Percentiles rank a stretch among this genome's conserved stretches.
Conservation (phyloP, 2,888 invertebrate species). For the Caenorhabditis parvicauda region DNA sequence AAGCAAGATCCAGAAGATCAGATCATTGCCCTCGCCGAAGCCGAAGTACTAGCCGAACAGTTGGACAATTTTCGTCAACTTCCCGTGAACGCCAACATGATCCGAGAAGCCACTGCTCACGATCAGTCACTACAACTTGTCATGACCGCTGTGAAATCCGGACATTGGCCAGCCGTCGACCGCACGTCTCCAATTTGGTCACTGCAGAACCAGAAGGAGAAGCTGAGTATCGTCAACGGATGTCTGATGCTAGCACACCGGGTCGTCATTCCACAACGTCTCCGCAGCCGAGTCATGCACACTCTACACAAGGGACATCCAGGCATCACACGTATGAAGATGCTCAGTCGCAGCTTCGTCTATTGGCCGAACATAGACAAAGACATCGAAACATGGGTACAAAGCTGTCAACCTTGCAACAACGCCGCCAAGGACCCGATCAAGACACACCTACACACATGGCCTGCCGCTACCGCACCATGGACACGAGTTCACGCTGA, state of each 20-base stretch:
- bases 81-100: slow-evolving; percentile 4
- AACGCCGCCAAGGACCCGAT: slow-evolving; percentile 26
- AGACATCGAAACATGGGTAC: slow-evolving; percentile 32
- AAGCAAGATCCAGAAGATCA: slow-evolving; percentile 17
- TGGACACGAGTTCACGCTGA: slow-evolving; percentile 65
- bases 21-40: slow-evolving; percentile 12
- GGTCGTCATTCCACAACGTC: slow-evolving; percentile 44
- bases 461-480: slow-evolving; percentile 49
- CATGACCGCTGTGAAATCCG: background rate
- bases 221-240: slow-evolving; percentile 4
- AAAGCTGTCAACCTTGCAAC: slow-evolving; percentile 36
- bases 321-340: slow-evolving; percentile 53
- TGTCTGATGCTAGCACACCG: slow-evolving; percentile 24
- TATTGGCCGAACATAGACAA: slow-evolving; percentile 54
- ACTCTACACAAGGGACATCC: slow-evolving; percentile 52
- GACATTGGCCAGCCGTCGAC: slow-evolving; percentile 1
- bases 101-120: background rate
- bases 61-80: background rate
- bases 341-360: slow-evolving; percentile 46
- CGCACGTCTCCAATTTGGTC: background rate
- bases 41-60: background rate
- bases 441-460: slow-evolving; percentile 45
- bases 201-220: background rate
- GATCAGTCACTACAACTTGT: slow-evolving; percentile 6
- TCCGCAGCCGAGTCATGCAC: slow-evolving; percentile 29